phyloP scores from a whole-genome alignment of 2,797 vertebrate species.

The Todus mexicanus region DNA sequence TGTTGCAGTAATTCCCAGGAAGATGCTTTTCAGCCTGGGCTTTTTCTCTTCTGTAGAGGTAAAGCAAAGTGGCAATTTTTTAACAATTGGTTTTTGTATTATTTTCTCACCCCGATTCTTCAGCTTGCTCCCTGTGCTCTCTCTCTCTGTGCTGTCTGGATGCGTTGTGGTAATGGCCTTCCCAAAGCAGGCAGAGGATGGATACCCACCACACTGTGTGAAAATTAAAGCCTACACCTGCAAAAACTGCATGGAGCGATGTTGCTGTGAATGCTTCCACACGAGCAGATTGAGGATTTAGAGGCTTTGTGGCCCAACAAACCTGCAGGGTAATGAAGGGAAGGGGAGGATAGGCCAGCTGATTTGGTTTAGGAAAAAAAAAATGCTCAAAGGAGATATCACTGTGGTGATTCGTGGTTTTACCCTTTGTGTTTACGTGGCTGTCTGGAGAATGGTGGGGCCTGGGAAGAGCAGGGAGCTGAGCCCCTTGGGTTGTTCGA shows the following conservation, averaged over 20 bases:
- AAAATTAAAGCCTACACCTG: fast-evolving
- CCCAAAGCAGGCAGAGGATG: fast-evolving
- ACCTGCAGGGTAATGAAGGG: neutral
- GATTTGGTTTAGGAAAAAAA: neutral
- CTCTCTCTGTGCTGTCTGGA: fast-evolving
- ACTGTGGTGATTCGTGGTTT: fast-evolving
- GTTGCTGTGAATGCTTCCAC: neutral
- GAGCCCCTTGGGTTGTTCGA: fast-evolving
- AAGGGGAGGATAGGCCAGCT: neutral
- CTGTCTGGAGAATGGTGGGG: neutral
- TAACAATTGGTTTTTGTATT: fast-evolving
- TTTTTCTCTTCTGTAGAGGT: neutral
- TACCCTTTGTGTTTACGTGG: neutral
- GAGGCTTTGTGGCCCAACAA: neutral
- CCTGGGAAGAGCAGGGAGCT: neutral
- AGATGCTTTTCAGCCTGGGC: neutral
- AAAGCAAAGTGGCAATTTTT: neutral
- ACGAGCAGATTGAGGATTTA: fast-evolving
- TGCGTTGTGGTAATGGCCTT: neutral
- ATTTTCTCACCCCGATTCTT: too few species aligned
- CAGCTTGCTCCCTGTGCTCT: neutral
- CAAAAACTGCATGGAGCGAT: neutral
- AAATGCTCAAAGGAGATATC: neutral
- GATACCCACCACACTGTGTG: neutral
- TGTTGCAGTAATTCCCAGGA: neutral